Evolutionary conservation across 2,888 invertebrate species (phyloP).

Genomic region (Sinodicranocentrus sp.): DNA sequence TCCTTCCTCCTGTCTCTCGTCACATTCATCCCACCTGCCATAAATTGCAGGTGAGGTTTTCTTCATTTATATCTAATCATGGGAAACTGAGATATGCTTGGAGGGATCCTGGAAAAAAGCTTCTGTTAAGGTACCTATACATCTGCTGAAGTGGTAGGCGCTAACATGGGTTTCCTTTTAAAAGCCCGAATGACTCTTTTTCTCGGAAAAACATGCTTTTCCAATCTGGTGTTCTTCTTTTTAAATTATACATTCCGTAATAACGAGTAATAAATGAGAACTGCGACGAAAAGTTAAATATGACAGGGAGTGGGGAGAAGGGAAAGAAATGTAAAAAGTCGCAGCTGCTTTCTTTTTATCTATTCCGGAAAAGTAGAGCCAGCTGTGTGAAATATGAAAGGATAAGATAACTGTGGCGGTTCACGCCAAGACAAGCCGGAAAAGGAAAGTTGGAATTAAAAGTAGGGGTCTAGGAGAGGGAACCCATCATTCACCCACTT

Average conservation of each 20-base stretch:
- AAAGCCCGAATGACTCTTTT: background rate
- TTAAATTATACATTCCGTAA: slow-evolving; percentile 51
- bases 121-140: too few species aligned
- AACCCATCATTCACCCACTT: slow-evolving; percentile 31
- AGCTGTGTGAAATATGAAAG: background rate
- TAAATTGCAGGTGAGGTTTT: slow-evolving; percentile 38
- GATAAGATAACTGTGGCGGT: background rate
- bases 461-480: background rate
- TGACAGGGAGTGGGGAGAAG: background rate
- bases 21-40: slow-evolving; percentile 37
- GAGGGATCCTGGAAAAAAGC: too few species aligned
- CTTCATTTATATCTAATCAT: slow-evolving; percentile 57
- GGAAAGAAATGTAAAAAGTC: slow-evolving; percentile 26
- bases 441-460: slow-evolving; percentile 41
- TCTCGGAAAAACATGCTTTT: too few species aligned
- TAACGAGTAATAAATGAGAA: slow-evolving; percentile 57
- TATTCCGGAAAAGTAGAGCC: background rate
- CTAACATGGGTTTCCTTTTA: slow-evolving; percentile 57
- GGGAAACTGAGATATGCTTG: slow-evolving; percentile 18
- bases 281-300: slow-evolving; percentile 17
- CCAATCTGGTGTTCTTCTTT: slow-evolving; percentile 14
- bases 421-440: background rate
- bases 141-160: background rate
- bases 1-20: slow-evolving; percentile 20
- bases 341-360: slow-evolving; percentile 38